Conservation (phyloP, 2,797 vertebrate genomes). For the Silurus lanzhouensis region DNA sequence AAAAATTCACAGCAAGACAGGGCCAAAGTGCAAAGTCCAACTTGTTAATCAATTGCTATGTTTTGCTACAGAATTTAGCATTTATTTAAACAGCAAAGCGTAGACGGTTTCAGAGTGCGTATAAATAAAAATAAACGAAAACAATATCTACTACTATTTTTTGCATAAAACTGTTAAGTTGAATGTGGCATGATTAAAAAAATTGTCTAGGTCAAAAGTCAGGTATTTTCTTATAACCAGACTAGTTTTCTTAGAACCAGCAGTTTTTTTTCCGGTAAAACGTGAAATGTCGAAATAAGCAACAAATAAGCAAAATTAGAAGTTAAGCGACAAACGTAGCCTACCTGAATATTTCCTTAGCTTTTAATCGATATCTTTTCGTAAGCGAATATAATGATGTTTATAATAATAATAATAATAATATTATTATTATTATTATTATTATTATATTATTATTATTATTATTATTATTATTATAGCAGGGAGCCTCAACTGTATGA, state of each 20-base stretch:
- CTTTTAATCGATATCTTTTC: background rate
- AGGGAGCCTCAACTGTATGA: too few species aligned
- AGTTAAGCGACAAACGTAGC: background rate
- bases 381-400: background rate
- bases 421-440: too few species aligned
- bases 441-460: too few species aligned
- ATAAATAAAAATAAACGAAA: background rate
- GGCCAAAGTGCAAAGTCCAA: slow-evolving; percentile 6
- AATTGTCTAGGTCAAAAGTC: background rate
- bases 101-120: background rate
- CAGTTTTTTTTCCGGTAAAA: background rate
- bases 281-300: background rate
- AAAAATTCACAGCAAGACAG: background rate
- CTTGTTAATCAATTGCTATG: background rate
- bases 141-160: background rate
- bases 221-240: background rate
- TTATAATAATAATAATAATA: too few species aligned
- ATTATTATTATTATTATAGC: too few species aligned
- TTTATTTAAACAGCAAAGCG: background rate
- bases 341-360: background rate
- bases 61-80: background rate
- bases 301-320: background rate
- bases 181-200: background rate
- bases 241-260: too few species aligned
- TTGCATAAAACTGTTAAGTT: background rate